Conservation (phyloP, 2,113 vertebrate species). For the Percopsis transmontana region DNA sequence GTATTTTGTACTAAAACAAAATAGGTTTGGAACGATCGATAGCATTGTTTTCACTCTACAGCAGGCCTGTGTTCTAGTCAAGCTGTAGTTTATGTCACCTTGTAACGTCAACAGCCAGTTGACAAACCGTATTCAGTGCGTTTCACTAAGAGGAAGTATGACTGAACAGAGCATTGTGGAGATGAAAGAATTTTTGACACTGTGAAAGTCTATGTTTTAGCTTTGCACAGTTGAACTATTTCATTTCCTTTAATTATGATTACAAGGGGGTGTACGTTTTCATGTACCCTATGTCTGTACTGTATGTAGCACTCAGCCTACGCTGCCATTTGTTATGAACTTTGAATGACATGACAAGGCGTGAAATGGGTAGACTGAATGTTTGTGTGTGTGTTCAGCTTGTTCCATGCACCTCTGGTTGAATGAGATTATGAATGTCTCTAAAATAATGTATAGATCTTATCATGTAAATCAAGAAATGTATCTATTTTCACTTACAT, state of each 20-base stretch:
- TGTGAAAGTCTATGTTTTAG: slow-evolving; percentile 45
- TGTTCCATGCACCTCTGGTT: slow-evolving; percentile 38
- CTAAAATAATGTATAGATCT: slow-evolving; percentile 46
- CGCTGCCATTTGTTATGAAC: slow-evolving; percentile 66
- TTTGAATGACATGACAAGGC: slow-evolving; percentile 51
- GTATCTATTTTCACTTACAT: slow-evolving; percentile 60
- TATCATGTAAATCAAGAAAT: slow-evolving; percentile 53
- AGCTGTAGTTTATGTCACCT: slow-evolving; percentile 43
- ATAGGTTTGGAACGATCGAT: slow-evolving; percentile 34
- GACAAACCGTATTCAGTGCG: slow-evolving; percentile 26
- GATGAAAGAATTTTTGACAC: slow-evolving; percentile 45
- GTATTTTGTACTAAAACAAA: slow-evolving; percentile 13
- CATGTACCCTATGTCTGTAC: background rate
- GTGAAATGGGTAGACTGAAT: slow-evolving; percentile 27
- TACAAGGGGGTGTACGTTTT: slow-evolving; percentile 19
- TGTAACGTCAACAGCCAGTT: slow-evolving; percentile 34
- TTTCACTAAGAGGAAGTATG: slow-evolving; percentile 22
- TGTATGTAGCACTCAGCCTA: slow-evolving; percentile 68
- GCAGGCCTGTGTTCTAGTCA: slow-evolving; percentile 25
- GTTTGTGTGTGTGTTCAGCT: slow-evolving; percentile 19
- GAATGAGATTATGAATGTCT: slow-evolving; percentile 29
- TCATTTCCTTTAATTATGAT: slow-evolving; percentile 17
- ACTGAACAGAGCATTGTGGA: slow-evolving; percentile 24
- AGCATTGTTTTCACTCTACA: slow-evolving; percentile 38
- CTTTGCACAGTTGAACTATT: slow-evolving; percentile 22